Conservation (phyloP, 2,888 invertebrate genomes). For the Anorthoa munda region DNA sequence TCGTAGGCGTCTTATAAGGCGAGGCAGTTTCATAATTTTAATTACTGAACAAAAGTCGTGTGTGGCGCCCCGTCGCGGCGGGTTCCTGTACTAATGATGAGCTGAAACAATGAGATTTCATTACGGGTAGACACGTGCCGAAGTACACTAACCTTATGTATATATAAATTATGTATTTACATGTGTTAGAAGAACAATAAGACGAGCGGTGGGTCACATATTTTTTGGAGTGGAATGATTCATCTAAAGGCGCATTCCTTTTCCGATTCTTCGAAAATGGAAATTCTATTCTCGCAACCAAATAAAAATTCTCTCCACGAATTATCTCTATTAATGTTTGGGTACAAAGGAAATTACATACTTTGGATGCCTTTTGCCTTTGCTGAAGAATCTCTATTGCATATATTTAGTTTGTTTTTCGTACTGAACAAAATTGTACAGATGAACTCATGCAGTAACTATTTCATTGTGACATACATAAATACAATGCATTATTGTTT, state of each 20-base stretch:
- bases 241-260: not conserved
- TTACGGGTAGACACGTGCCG: slow-evolving; percentile 60
- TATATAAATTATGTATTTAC: not conserved
- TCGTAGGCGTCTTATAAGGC: slow-evolving; percentile 76
- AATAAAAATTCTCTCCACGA: not conserved
- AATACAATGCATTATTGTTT: slow-evolving; percentile 22
- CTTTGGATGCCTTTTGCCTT: not conserved
- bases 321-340: not conserved
- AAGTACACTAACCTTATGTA: slow-evolving; percentile 2
- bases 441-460: slow-evolving; percentile 6
- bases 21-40: slow-evolving; percentile 83
- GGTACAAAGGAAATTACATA: not conserved
- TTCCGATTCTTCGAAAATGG: not conserved
- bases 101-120: slow-evolving; percentile 82
- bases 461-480: slow-evolving; percentile 14
- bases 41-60: slow-evolving; percentile 84
- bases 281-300: slow-evolving; percentile 11
- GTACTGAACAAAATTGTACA: not conserved
- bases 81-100: slow-evolving; percentile 72
- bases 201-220: not conserved
- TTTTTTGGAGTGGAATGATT: slow-evolving; percentile 21
- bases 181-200: slow-evolving; percentile 18
- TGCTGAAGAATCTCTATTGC: not conserved
- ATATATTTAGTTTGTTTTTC: not conserved
- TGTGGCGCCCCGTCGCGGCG: slow-evolving; percentile 82